Conservation (phyloP, 2,113 vertebrate genomes). For the Pangasianodon gigas region DNA sequence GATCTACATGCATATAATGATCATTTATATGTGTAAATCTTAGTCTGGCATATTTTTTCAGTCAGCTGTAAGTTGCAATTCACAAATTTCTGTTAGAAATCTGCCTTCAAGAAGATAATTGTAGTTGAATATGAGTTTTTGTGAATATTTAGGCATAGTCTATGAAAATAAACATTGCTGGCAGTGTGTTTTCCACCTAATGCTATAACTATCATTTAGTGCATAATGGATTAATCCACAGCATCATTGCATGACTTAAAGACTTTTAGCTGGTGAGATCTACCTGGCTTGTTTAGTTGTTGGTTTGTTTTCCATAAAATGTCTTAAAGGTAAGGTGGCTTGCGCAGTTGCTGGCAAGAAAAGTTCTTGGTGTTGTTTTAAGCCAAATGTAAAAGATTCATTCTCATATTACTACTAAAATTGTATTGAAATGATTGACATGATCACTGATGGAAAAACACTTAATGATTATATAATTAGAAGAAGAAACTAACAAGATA, state of each 20-base stretch:
- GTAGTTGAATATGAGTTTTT: too few relatives aligned
- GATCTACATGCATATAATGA: neutral
- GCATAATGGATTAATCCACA: neutral
- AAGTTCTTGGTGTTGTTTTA: neutral
- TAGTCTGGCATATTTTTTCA: neutral
- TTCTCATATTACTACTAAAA: neutral
- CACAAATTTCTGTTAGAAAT: neutral
- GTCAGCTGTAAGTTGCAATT: neutral
- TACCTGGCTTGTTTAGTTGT: neutral
- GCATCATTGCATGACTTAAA: neutral
- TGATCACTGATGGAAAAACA: neutral
- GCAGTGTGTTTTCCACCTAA: neutral
- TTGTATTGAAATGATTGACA: neutral
- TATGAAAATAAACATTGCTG: neutral
- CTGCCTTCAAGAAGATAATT: neutral
- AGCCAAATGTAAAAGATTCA: neutral
- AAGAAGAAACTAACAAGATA: slow-evolving; percentile 2
- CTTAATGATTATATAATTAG: neutral
- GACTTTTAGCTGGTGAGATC: neutral
- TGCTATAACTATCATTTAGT: neutral
- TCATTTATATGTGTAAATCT: neutral
- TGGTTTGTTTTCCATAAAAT: neutral
- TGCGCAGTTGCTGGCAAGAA: neutral
- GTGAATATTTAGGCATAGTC: neutral
- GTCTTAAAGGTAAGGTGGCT: neutral